Conservation (phyloP, 64 coral and sea anemone species). For the Trachythela sp. region DNA sequence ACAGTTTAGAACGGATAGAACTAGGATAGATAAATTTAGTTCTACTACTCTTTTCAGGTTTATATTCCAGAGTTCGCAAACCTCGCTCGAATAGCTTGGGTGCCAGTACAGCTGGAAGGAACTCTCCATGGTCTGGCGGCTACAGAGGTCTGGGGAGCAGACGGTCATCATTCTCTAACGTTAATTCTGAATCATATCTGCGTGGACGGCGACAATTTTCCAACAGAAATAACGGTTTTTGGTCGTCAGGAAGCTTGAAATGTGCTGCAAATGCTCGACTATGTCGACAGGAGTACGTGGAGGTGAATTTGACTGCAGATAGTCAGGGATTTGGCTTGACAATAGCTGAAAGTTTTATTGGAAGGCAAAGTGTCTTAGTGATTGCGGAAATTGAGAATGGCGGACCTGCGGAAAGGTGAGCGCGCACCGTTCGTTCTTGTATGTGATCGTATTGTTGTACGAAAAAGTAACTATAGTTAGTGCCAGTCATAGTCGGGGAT, state of each 20-base stretch:
- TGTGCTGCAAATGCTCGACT: background rate
- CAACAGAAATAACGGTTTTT: background rate
- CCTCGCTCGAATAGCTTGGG: background rate
- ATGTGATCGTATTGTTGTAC: too few relatives aligned
- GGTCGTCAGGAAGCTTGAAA: background rate
- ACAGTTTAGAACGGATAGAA: background rate
- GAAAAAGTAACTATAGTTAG: too few relatives aligned
- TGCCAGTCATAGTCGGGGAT: too few relatives aligned
- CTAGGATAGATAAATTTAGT: background rate
- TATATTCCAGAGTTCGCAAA: constrained; percentile 1
- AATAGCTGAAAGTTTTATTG: background rate
- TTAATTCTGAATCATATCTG: background rate
- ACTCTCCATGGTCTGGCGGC: background rate
- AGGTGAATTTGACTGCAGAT: constrained; percentile 16
- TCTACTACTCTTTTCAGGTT: background rate
- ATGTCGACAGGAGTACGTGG: background rate
- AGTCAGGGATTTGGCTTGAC: constrained; percentile 11
- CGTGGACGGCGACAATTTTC: background rate
- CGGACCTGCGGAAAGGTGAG: constrained; percentile 5
- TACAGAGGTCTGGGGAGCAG: background rate
- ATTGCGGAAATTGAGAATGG: constrained; percentile 1
- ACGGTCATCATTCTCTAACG: background rate
- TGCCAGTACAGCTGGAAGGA: background rate
- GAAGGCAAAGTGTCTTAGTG: background rate
- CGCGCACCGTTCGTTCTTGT: background rate